Conservation (phyloP, 2,797 vertebrate species). For the Bradypodion pumilum region DNA sequence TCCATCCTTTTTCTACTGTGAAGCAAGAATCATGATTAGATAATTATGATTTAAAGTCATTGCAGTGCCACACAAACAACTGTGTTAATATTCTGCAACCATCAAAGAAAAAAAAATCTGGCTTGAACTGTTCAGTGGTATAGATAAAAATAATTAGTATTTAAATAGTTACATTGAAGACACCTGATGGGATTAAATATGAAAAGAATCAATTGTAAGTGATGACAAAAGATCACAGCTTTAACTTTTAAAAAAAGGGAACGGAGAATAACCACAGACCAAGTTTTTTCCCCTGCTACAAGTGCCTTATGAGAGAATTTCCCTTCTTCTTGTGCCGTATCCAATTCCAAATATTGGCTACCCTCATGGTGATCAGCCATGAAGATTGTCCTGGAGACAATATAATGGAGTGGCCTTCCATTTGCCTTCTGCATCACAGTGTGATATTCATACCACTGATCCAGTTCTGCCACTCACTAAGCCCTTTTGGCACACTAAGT, state of each 20-base stretch:
- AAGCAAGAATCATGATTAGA: not conserved
- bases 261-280: not conserved
- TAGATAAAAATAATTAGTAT: not conserved
- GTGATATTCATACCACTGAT: too few relatives aligned
- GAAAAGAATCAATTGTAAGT: fast-evolving
- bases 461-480: too few relatives aligned
- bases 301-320: too few relatives aligned
- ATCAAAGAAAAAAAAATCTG: constrained; percentile 13
- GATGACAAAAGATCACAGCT: not conserved
- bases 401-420: too few relatives aligned
- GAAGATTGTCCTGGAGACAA: too few relatives aligned
- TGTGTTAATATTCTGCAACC: not conserved
- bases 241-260: not conserved
- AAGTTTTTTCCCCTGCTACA: not conserved
- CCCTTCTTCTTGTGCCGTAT: too few relatives aligned
- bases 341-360: not conserved
- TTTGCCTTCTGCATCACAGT: too few relatives aligned
- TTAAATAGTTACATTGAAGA: constrained; percentile 4
- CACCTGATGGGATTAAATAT: not conserved
- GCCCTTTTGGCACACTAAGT: too few relatives aligned
- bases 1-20: not conserved
- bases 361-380: too few relatives aligned
- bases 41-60: not conserved
- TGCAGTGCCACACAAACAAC: not conserved
- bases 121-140: not conserved